Percentiles rank a stretch among this genome's conserved stretches.
Conservation (phyloP, 2,797 vertebrate genomes). For the Artibeus lituratus region DNA sequence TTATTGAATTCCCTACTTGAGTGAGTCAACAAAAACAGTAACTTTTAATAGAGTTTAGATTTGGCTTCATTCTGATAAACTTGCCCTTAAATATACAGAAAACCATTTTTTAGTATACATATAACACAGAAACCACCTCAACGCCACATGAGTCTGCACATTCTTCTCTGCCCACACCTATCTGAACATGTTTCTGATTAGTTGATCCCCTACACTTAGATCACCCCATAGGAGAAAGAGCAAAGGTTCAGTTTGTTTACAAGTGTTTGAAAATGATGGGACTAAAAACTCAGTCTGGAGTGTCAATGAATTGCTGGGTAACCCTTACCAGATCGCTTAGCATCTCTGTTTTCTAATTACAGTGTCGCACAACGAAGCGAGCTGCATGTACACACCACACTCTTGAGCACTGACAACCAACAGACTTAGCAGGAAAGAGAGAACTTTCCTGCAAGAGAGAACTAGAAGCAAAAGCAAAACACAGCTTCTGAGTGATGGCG, state of each 20-base stretch:
- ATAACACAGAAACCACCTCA: neutral
- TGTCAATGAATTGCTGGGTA: neutral
- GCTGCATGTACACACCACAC: neutral
- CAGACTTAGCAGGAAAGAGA: neutral
- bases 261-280: neutral
- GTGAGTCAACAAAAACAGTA: neutral
- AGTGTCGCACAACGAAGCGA: neutral
- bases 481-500: neutral
- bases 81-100: constrained; percentile 9
- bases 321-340: neutral
- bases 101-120: neutral
- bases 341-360: neutral
- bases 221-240: neutral
- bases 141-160: neutral
- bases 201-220: neutral
- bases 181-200: neutral
- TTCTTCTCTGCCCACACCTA: neutral
- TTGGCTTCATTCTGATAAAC: neutral
- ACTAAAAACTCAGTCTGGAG: neutral
- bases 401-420: neutral
- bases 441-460: neutral
- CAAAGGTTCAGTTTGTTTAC: neutral
- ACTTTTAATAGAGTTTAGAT: neutral
- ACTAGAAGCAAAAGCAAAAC: neutral
- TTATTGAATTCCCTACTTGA: neutral